These are phyloP conservation scores for Labeo rohita DNA, from an alignment of 2,113 vertebrate species.

Conservation along the genomic window DNA sequence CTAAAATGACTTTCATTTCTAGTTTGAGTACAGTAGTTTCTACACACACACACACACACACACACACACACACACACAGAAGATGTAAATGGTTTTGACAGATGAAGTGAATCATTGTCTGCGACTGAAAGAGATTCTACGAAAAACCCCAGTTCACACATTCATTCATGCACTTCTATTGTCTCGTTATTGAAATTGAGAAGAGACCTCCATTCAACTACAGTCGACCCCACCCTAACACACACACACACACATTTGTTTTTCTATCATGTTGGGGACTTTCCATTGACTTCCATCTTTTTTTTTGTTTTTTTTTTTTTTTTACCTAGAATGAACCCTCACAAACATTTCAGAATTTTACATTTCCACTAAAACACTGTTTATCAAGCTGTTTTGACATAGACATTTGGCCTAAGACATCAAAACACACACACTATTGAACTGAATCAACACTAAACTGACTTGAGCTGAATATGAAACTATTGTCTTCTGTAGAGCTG, in stretches of 20 bases:
- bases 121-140: background rate
- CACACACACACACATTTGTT: conserved; percentile 32
- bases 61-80: background rate
- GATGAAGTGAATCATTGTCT: conserved; percentile 34
- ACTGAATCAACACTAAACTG: no score
- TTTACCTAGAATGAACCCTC: background rate
- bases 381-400: background rate
- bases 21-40: background rate
- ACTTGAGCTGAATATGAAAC: no score
- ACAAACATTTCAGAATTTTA: background rate
- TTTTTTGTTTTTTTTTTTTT: background rate
- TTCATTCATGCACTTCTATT: conserved; percentile 15
- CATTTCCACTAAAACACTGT: background rate
- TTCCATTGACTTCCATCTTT: background rate
- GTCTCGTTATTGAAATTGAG: conserved; percentile 9
- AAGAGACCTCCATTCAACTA: conserved; percentile 26
- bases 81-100: conserved; percentile 14
- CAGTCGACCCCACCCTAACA: conserved; percentile 26
- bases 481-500: no score
- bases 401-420: background rate
- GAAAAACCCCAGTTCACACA: background rate
- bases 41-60: background rate
- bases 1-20: background rate
- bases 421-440: background rate
- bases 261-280: background rate